Conservation (phyloP, 2,888 invertebrate genomes). For the Scaptomyza tumidula region DNA sequence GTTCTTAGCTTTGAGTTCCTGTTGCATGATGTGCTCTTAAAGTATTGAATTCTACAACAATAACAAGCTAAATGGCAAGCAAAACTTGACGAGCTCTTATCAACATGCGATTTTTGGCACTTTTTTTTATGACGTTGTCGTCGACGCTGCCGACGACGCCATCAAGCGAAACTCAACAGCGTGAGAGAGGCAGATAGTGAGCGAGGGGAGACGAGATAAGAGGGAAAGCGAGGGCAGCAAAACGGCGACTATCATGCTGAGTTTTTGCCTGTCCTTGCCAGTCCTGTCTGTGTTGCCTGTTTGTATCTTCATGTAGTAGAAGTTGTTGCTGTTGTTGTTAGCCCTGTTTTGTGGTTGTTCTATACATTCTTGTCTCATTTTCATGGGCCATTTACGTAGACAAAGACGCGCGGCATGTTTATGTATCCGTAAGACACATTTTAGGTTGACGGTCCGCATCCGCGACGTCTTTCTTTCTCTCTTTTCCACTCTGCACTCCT, state of each 20-base stretch:
- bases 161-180: slow-evolving; percentile 32
- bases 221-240: not conserved
- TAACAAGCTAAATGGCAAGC: slow-evolving; percentile 6
- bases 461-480: slow-evolving; percentile 34
- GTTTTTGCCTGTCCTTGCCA: slow-evolving; percentile 40
- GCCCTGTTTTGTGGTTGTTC: slow-evolving; percentile 45
- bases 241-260: slow-evolving; percentile 65
- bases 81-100: slow-evolving; percentile 62
- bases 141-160: slow-evolving; percentile 33
- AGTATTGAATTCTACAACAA: slow-evolving; percentile 3
- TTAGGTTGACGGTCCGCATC: slow-evolving; percentile 55
- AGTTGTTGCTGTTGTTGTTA: slow-evolving; percentile 31
- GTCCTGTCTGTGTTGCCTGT: slow-evolving; percentile 29
- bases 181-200: no score
- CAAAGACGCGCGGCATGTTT: slow-evolving; percentile 74
- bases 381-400: slow-evolving; percentile 80
- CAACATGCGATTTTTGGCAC: slow-evolving; percentile 74
- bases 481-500: slow-evolving; percentile 25
- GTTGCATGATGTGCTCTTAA: slow-evolving; percentile 24
- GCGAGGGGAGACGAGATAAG: not conserved
- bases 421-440: slow-evolving; percentile 77
- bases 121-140: slow-evolving; percentile 67
- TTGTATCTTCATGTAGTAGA: slow-evolving; percentile 2
- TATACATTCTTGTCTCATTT: slow-evolving; percentile 72
- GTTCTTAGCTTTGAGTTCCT: slow-evolving; percentile 1